A percentile compares a stretch with the other conserved stretches of the same genome.
Conservation (phyloP, 2,113 vertebrate genomes). For the Andinoacara biseriatus region DNA sequence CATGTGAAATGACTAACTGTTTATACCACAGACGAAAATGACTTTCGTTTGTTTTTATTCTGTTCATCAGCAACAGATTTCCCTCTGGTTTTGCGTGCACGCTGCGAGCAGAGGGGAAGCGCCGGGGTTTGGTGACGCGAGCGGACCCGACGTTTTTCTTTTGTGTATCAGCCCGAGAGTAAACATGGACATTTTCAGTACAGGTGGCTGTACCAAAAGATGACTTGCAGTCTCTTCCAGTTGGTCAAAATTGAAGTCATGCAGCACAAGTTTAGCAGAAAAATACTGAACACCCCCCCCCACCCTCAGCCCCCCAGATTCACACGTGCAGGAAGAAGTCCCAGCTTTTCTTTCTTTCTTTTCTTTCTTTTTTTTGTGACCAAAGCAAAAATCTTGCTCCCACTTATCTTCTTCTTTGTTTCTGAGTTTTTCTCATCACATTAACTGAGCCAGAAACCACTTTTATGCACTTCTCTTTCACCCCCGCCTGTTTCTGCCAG, state of each 20-base stretch:
- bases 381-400: too few relatives aligned
- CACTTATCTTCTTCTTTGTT: too few relatives aligned
- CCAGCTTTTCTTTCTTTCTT: too few relatives aligned
- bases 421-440: too few relatives aligned
- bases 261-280: neutral
- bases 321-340: too few relatives aligned
- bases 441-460: too few relatives aligned
- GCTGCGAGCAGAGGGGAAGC: slow-evolving; percentile 3
- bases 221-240: neutral
- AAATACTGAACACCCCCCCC: neutral
- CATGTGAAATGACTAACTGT: slow-evolving; percentile 74
- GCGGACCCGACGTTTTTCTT: neutral
- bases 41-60: slow-evolving; percentile 71
- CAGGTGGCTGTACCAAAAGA: neutral
- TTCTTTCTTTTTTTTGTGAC: too few relatives aligned
- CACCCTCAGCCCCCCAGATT: too few relatives aligned
- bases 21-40: slow-evolving; percentile 75
- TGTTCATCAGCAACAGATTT: slow-evolving; percentile 74
- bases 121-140: neutral
- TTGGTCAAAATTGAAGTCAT: neutral
- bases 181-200: slow-evolving; percentile 3
- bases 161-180: neutral
- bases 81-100: slow-evolving; percentile 37
- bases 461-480: too few relatives aligned
- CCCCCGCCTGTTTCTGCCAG: too few relatives aligned